Conservation (phyloP, 2,113 vertebrate species). For the Sinosuthora webbiana region DNA sequence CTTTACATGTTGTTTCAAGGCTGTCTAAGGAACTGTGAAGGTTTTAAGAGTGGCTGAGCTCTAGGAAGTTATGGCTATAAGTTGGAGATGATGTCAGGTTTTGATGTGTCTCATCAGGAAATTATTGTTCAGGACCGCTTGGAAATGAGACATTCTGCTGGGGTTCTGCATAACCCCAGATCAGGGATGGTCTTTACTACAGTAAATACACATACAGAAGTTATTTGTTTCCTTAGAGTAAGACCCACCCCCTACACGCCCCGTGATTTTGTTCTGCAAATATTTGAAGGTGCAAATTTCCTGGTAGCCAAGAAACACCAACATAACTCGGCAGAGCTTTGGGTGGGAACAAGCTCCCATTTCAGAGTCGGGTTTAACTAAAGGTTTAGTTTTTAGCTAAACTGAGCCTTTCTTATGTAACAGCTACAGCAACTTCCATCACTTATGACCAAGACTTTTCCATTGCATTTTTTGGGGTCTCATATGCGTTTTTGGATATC, state of each 20-base stretch:
- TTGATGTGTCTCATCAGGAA: not conserved
- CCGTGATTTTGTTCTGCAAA: not conserved
- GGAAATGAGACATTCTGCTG: not conserved
- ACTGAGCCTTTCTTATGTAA: not conserved
- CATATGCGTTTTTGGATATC: not conserved
- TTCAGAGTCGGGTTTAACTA: not conserved
- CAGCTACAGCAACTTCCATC: not conserved
- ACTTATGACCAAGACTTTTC: not conserved
- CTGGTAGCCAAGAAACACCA: not conserved
- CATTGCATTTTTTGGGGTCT: not conserved
- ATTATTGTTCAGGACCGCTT: not conserved
- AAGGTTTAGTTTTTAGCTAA: not conserved
- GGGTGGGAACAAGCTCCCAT: not conserved
- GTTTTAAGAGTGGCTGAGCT: not conserved
- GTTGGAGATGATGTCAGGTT: not conserved
- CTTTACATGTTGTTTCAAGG: not conserved
- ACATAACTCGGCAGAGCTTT: rapidly evolving
- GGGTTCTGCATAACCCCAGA: not conserved
- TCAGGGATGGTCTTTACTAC: not conserved
- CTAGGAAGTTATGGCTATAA: not conserved
- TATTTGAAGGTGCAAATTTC: slow-evolving; percentile 2
- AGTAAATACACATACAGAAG: not conserved
- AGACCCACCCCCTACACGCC: not conserved
- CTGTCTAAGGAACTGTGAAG: not conserved
- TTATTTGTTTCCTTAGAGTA: not conserved